phyloP scores from a whole-genome alignment of 1,140 invertebrate species.

The Drosophila auraria region DNA sequence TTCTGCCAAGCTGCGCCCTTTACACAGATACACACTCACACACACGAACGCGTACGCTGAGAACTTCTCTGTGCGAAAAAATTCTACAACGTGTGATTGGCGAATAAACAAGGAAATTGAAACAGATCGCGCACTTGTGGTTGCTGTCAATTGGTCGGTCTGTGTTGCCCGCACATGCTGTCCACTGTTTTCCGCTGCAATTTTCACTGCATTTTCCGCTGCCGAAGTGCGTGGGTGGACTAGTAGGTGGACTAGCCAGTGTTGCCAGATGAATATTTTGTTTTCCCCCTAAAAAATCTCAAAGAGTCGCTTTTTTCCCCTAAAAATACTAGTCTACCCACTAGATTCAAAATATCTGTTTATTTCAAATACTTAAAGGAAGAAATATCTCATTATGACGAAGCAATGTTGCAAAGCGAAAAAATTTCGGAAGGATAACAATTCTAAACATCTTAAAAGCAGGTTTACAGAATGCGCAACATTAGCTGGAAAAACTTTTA shows the following conservation, averaged over 20 bases:
- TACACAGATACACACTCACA: conserved; percentile 52
- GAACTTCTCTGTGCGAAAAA: conserved; percentile 44
- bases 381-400: too few species aligned
- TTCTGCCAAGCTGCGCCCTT: conserved; percentile 72
- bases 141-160: conserved; percentile 16
- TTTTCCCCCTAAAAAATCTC: too few species aligned
- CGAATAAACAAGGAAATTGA: background rate
- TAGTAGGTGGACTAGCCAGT: background rate
- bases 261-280: too few species aligned
- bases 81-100: conserved; percentile 2
- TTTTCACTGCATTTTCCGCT: conserved; percentile 29
- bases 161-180: conserved; percentile 25
- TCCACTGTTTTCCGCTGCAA: conserved; percentile 18
- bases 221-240: conserved; percentile 4
- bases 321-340: too few species aligned
- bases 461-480: too few species aligned
- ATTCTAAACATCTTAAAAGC: too few species aligned
- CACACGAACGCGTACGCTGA: conserved; percentile 38
- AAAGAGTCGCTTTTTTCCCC: too few species aligned
- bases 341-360: too few species aligned
- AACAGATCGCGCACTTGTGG: conserved; percentile 4
- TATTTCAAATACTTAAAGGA: too few species aligned
- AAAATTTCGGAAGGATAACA: too few species aligned
- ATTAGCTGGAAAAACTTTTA: too few species aligned
- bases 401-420: too few species aligned